Base-by-base conservation (phyloP, 2,888 invertebrate genomes). In the Gastracanthus pulcherrimus region DNA sequence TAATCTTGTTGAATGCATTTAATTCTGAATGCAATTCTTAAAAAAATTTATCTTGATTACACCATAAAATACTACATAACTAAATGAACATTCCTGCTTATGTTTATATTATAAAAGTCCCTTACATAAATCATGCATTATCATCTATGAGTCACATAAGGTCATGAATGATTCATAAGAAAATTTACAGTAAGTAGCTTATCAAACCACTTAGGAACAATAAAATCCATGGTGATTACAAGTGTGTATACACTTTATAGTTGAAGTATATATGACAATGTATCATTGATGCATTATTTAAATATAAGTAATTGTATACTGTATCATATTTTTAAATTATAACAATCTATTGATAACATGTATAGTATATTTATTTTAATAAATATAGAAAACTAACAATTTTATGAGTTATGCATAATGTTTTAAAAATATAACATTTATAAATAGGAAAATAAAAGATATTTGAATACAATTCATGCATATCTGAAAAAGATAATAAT, bases 81-180 rank as follows among this genome's bases (percentile, higher is more conserved):
- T 45, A n/a, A n/a, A 48, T 1, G n/a, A n/a, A n/a, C n/a, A n/a
- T n/a, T 48, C 7, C 3, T 48, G 16, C 23, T 23, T 16, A n/a
- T 31, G 34, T 34, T 36, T 23, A 3, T 34, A 64, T 64, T 64
- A 64, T 34, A 62, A 16, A 19, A 62, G 34, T 51, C n/a, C 11
- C 19, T 70, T 55, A 55, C 23, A 55, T 70, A 55, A 66, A 66
- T 62, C n/a, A 23, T 23, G 41, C 5, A 66, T 41, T 26, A 66
- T 66, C 66, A 38, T 41, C 19, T 41, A 66, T 66, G 66, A 66
- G 41, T 66, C 66, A 41, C 41, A 26, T 6, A 66, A 55, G 11
- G 16, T 66, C 26, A 26, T 55, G 16, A 66, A 38, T 66, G 41
- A 66, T 66, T 38, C 66, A 66, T 16, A 26, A 66, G 41, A 66